Conservation (phyloP, 2,888 invertebrate genomes). For the Gymnosoma rotundatum region DNA sequence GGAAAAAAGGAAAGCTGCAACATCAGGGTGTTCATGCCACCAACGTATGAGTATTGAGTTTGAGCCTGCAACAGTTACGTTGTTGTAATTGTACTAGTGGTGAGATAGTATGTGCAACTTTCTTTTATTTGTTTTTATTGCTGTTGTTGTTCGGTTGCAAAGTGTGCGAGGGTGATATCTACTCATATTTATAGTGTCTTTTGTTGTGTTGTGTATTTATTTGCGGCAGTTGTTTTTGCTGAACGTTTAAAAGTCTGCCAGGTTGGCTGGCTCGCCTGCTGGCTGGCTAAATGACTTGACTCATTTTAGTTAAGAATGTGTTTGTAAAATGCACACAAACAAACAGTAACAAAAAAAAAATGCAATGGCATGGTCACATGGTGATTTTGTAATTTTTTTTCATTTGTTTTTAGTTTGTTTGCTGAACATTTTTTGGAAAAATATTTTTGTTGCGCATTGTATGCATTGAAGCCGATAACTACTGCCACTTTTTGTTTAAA, state of each 20-base stretch:
- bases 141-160: slow-evolving; percentile 45
- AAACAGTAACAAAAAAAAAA: slow-evolving; percentile 14
- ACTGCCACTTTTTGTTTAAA: slow-evolving; percentile 75
- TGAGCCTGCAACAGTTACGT: slow-evolving; percentile 30
- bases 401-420: slow-evolving; percentile 21
- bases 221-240: slow-evolving; percentile 59
- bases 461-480: slow-evolving; percentile 80
- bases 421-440: slow-evolving; percentile 45
- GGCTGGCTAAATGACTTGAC: slow-evolving; percentile 41
- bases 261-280: slow-evolving; percentile 29
- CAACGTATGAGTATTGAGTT: slow-evolving; percentile 2
- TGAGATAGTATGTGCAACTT: slow-evolving; percentile 38
- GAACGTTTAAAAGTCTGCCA: slow-evolving; percentile 55
- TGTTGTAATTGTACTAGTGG: slow-evolving; percentile 18
- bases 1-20: slow-evolving; percentile 63
- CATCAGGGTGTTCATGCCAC: slow-evolving; percentile 64
- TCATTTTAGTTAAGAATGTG: slow-evolving; percentile 45
- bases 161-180: slow-evolving; percentile 64
- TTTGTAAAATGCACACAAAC: slow-evolving; percentile 33
- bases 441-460: slow-evolving; percentile 68
- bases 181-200: slow-evolving; percentile 37
- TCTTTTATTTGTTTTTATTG: slow-evolving; percentile 38
- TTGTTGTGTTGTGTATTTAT: slow-evolving; percentile 48
- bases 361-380: slow-evolving; percentile 75
- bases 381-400: slow-evolving; percentile 70